These are phyloP conservation scores for Crotalus tigris DNA, from an alignment of 2,113 vertebrate genomes.

Conservation along the genomic window DNA sequence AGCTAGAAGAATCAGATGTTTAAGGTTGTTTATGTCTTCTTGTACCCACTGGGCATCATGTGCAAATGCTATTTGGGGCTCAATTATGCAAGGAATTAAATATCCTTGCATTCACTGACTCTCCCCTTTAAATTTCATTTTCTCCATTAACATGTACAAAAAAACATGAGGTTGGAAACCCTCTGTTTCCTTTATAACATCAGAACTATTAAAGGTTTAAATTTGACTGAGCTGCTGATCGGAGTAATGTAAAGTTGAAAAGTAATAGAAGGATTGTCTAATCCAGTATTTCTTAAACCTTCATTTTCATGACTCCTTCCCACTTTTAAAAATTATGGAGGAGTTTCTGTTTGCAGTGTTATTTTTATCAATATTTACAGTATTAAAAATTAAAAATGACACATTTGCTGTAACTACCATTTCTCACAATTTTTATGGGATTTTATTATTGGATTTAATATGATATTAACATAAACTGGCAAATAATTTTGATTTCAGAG, in stretches of 20 bases:
- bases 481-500: not conserved
- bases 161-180: not conserved
- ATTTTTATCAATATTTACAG: not conserved
- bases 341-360: not conserved
- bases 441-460: not conserved
- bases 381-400: not conserved
- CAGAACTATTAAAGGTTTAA: not conserved
- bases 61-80: not conserved
- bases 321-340: not conserved
- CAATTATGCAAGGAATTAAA: not conserved
- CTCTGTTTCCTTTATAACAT: not conserved
- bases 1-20: not conserved
- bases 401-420: not conserved
- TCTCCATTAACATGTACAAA: not conserved
- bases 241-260: not conserved
- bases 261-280: not conserved
- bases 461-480: not conserved
- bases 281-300: not conserved
- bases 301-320: not conserved
- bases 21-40: not conserved
- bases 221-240: not conserved
- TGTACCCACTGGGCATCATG: not conserved
- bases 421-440: not conserved
- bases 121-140: not conserved
- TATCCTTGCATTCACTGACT: not conserved